These are phyloP conservation scores for Sesamia inferens DNA, from an alignment of 2,888 invertebrate genomes.

Conservation along the genomic window DNA sequence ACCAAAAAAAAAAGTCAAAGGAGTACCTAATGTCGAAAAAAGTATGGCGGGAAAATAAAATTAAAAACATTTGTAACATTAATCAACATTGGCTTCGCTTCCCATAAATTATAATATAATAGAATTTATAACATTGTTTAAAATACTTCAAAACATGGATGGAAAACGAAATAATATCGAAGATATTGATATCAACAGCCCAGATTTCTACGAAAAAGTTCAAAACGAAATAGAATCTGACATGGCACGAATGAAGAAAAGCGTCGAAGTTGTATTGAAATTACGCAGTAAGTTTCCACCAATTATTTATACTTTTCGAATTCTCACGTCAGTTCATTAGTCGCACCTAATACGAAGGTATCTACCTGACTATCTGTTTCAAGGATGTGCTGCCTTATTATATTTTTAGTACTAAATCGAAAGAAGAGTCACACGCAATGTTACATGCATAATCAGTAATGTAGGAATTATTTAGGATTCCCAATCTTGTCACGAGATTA, in stretches of 20 bases:
- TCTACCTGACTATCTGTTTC: background rate
- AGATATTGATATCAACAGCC: conserved; percentile 73
- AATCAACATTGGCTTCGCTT: no score
- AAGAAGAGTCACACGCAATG: background rate
- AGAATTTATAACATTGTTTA: no score
- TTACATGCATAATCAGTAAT: no score
- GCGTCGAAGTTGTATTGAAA: conserved; percentile 69
- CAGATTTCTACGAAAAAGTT: conserved; percentile 73
- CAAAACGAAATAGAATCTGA: conserved; percentile 75
- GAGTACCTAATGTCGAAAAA: no score
- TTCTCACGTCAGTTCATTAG: background rate
- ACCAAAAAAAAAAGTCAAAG: no score
- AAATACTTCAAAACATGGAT: conserved; percentile 33
- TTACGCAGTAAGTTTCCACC: conserved; percentile 72
- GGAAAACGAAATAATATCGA: conserved; percentile 28
- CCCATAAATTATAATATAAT: no score
- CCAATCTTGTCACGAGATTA: no score
- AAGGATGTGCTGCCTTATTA: background rate
- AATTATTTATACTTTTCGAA: background rate
- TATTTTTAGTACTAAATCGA: background rate
- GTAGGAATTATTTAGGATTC: no score
- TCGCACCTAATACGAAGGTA: no score
- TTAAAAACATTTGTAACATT: background rate
- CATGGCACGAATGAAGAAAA: conserved; percentile 74
- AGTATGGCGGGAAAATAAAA: conserved; percentile 42